phyloP scores from a whole-genome alignment of 1,140 invertebrate species.

The Apis mellifera region Amel_HAv3.1 CM009931.2:19621001-19621500 shows the following conservation, averaged over 20 bases:
- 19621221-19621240: neutral
- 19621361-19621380: neutral
- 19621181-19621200: slow-evolving; percentile 42
- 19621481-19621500: neutral
- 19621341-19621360: neutral
- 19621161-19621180: slow-evolving; percentile 72
- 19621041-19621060: neutral
- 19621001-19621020: slow-evolving; percentile 7
- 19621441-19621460: neutral
- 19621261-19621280: neutral
- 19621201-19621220: slow-evolving; percentile 44
- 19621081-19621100: neutral
- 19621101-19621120: slow-evolving; percentile 9
- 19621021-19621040: neutral
- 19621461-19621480: neutral
- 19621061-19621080: neutral
- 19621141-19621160: slow-evolving; percentile 63
- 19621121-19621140: slow-evolving; percentile 11
- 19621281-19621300: slow-evolving; percentile 5
- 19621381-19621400: neutral
- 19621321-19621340: slow-evolving; percentile 32
- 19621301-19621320: slow-evolving; percentile 37
- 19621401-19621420: neutral
- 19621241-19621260: neutral
- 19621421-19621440: neutral